Base-by-base conservation (phyloP, 2,797 vertebrate species). In the Acanthiza pusilla region DNA sequence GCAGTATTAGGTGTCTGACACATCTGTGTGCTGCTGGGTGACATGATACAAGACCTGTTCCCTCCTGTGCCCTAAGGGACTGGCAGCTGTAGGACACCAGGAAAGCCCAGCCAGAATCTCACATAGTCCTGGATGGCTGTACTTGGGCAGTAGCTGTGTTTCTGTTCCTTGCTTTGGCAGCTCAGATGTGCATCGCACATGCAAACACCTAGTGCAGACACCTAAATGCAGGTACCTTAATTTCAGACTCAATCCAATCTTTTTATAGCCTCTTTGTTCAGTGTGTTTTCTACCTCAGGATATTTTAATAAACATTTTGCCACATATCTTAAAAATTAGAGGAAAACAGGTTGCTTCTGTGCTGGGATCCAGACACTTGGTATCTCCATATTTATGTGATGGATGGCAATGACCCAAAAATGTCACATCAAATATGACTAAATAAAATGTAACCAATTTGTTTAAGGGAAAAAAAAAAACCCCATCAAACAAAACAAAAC, bases 1-100 rank as follows among this genome's bases (percentile, higher is more conserved):
- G 34, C 16, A 16, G 58, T 58, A 22, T 78, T 1, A 0, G 38
- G 26, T 72, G 42, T 84, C 91, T 67, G 71, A 75, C 57, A 54
- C 8, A 1, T 80, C 50, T 4, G 0, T 6, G 0, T 57, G 50
- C 36, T 72, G 66, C 45, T 0, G 0, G 57, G 40, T 70, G 55
- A 62, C 43, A 4, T 3, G 22, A 58, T 13, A 89, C 26, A 54
- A 62, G 40, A 73, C n/a, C 58, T 40, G 25, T 14, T 84, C 30
- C 6, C 36, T 82, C 25, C 43, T 42, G 26, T 55, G 51, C 42
- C 47, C 66, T 2, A 11, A 43, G 51, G 42, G 61, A 55, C 16
- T 48, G 30, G 34, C 65, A 90, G 40, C 68, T 60, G 20, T 14
- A 55, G 55, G 67, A 6, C 55, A 76, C 15, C 43, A 73, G 55